Evolutionary conservation across 1,140 invertebrate genomes (phyloP), one percentile per base, ranked within the genome.

Genomic region (Tyrophagus putrescentiae): DNA sequence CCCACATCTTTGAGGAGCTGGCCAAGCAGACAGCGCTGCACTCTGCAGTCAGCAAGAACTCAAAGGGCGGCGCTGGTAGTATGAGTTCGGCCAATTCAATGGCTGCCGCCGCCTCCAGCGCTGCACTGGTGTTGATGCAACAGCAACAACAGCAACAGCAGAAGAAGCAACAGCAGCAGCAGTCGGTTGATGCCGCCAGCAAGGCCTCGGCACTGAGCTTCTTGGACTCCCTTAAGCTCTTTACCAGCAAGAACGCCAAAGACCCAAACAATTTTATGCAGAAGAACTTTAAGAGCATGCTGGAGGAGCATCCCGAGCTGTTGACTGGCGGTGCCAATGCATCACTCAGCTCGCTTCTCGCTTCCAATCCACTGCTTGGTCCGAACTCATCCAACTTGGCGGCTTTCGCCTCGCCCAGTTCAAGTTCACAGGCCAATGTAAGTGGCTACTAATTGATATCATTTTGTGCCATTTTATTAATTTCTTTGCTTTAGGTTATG

Each of bases 271-370:
- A 56, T n/a, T 5, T 44, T 13, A 25, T 59, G 9, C 9, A 44
- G 16, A 42, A 67, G 32, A 65, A 69, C 48, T 60, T 69, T n/a
- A 68, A 68, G 50, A 69, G 67, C 50, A 63, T 63, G 65, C 57
- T 69, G 28, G 68, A 67, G 60, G 66, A 68, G 5, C 65, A 70
- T 62, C 68, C 78, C 73, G 79, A 82, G 67, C 74, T 70, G 3
- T 34, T 70, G 29, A 64, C 68, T 7, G n/a, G n/a, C n/a, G n/a
- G n/a, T n/a, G n/a, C 13, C n/a, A 54, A 25, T 54, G 11, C 27
- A 34, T 27, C 52, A 54, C 39, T 54, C 3, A 9, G 9, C 39
- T 54, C 52, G 11, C n/a, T 54, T 13, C 58, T 62, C 7, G 59
- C 61, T 13, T 57, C 59, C n/a, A n/a, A n/a, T 61, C 60, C 64